Base-by-base conservation (phyloP, 1,140 invertebrate species). In the Drosophila bipectinata region DNA sequence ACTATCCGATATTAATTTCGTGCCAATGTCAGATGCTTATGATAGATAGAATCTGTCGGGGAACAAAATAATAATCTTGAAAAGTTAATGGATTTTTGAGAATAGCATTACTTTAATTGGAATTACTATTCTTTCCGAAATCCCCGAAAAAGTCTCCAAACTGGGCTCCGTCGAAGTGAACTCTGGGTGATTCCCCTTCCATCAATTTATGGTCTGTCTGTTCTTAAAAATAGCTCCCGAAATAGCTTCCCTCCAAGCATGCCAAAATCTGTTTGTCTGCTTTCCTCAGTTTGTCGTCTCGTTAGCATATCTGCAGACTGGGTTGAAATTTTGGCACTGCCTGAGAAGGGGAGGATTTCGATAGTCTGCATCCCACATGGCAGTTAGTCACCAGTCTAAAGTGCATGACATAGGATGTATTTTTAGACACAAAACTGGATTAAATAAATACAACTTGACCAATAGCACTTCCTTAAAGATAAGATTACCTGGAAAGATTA, bases 221-320 rank as follows among this genome's bases (percentile, higher is more conserved):
- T 52, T 14, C 57, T 47, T 49, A 26, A 69, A 69, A 69, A 69
- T 69, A 69, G 52, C 44, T 39, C 66, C 44, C 30, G 41, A 71
- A 69, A 71, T 71, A 71, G 64, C 64, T 57, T 69, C 69, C 39
- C 48, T 69, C 1, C 44, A 69, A 69, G 63, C 67, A 69, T 69
- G 67, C 64, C 67, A 57, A 69, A 69, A 57, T 71, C 67, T 71
- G 67, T 71, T 57, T 71, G 67, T 48, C 63, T 69, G 41, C 8
- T 32, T 37, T n/a, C 26, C 6, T 37, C 10, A 37, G 34, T n/a
- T n/a, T 37, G 12, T 37, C 67, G 34, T 37, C 67, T 71, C 64
- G 67, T 71, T 71, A 71, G 66, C 64, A 48, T 57, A 39, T 69
- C 44, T 71, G 49, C 39, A 57, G 53, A 49, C 63, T 41, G 51